phyloP scores from a whole-genome alignment of 1,140 invertebrate species.

The Anthonomus grandis region DNA sequence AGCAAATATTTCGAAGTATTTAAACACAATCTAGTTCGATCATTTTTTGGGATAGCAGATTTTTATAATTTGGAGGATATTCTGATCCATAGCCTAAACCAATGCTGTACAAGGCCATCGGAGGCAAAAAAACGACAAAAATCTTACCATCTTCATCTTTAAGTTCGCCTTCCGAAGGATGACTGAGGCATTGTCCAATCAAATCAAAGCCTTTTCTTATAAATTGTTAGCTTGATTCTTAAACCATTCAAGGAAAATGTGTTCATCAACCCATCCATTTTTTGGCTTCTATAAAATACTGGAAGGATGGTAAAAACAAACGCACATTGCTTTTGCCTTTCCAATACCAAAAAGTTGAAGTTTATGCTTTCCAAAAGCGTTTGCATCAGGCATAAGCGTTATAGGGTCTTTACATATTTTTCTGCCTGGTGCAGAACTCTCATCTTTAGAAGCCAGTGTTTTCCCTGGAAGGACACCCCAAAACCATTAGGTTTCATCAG shows the following conservation, averaged over 20 bases:
- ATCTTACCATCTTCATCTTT: not conserved
- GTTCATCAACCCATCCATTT: not conserved
- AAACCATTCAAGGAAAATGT: not conserved
- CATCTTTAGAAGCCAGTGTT: not conserved
- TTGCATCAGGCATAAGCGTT: not conserved
- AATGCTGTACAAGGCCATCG: not conserved
- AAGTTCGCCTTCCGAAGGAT: not conserved
- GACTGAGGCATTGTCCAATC: not conserved
- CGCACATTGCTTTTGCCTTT: not conserved
- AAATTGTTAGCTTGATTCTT: not conserved
- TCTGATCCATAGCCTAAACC: not conserved
- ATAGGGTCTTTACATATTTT: not conserved
- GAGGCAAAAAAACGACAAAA: not conserved
- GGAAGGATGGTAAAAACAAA: not conserved
- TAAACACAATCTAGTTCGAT: not conserved
- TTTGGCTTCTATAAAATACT: not conserved
- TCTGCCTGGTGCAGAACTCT: not conserved
- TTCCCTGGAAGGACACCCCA: not conserved
- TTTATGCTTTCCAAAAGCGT: not conserved
- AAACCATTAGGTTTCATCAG: not conserved
- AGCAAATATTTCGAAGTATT: not conserved
- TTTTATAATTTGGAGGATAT: not conserved
- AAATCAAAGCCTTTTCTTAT: not conserved
- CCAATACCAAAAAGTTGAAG: not conserved
- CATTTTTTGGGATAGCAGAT: not conserved